phyloP scores from a whole-genome alignment of 1,140 invertebrate genomes.

The Anadara kagoshimensis region DNA sequence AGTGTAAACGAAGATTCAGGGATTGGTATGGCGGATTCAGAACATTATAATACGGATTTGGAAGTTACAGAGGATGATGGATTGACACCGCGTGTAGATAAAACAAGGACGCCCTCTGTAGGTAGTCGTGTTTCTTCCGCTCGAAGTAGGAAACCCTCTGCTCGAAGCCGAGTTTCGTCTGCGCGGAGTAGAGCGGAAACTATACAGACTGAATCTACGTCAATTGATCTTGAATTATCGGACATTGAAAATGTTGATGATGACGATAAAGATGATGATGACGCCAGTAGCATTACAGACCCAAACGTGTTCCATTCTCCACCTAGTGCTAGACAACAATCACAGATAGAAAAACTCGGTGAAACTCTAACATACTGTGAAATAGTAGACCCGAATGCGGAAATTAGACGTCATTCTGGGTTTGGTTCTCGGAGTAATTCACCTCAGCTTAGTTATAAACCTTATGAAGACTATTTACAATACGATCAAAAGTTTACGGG shows the following conservation, averaged over 20 bases:
- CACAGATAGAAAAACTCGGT: neutral
- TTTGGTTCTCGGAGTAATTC: neutral
- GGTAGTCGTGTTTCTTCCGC: neutral
- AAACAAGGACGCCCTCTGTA: neutral
- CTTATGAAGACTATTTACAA: neutral
- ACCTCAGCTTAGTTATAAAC: slow-evolving; percentile 11
- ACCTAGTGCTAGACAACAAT: neutral
- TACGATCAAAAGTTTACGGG: slow-evolving; percentile 1
- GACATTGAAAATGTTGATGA: neutral
- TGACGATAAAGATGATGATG: neutral
- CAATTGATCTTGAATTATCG: neutral
- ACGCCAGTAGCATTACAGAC: neutral
- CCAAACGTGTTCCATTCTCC: neutral
- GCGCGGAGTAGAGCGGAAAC: neutral
- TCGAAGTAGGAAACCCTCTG: neutral
- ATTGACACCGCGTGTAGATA: neutral
- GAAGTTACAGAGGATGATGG: neutral
- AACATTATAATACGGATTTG: neutral
- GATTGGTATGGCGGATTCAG: neutral
- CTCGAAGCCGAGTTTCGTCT: neutral
- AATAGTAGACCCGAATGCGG: slow-evolving; percentile 1
- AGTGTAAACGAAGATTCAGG: neutral
- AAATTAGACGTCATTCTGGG: slow-evolving; percentile 1
- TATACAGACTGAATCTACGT: neutral
- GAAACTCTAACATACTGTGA: neutral